Conservation (phyloP, 2,888 invertebrate genomes). For the Idaea biselata region DNA sequence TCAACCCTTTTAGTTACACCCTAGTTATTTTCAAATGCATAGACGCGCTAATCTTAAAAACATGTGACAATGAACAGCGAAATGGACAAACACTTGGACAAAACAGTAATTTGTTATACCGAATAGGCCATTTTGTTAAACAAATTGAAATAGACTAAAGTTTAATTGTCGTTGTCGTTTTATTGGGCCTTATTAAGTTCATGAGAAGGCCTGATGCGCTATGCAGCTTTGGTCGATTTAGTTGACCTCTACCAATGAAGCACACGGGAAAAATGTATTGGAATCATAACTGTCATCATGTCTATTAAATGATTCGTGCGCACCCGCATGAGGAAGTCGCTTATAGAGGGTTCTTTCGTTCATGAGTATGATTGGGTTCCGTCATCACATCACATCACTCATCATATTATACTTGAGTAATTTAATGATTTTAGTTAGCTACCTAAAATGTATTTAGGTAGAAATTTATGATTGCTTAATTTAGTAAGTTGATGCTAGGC, state of each 20-base stretch:
- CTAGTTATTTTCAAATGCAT: conserved; percentile 51
- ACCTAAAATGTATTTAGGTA: neutral
- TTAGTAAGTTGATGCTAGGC: neutral
- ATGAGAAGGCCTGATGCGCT: conserved; percentile 44
- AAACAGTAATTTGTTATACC: conserved; percentile 23
- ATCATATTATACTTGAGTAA: conserved; percentile 6
- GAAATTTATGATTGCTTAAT: neutral
- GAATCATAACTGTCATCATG: conserved; percentile 70
- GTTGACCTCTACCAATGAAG: conserved; percentile 67
- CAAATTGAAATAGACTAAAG: conserved; percentile 29
- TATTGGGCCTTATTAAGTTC: conserved; percentile 64
- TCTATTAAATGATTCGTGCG: conserved; percentile 62
- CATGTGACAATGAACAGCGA: conserved; percentile 33
- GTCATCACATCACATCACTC: conserved; percentile 39
- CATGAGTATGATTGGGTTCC: conserved; percentile 44
- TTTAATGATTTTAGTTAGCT: conserved; percentile 5
- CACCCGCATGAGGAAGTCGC: conserved; percentile 75
- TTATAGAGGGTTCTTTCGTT: conserved; percentile 62
- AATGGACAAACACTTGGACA: conserved; percentile 18
- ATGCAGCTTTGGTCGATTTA: conserved; percentile 66
- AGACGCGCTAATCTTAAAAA: conserved; percentile 48
- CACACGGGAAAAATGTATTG: conserved; percentile 70
- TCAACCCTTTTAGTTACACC: conserved; percentile 71
- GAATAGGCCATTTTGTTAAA: conserved; percentile 14
- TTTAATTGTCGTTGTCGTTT: conserved; percentile 36